A percentile compares a stretch with the other conserved stretches of the same genome.
Evolutionary conservation across 2,888 invertebrate species (phyloP).

Genomic region (Calameuta filiformis): DNA sequence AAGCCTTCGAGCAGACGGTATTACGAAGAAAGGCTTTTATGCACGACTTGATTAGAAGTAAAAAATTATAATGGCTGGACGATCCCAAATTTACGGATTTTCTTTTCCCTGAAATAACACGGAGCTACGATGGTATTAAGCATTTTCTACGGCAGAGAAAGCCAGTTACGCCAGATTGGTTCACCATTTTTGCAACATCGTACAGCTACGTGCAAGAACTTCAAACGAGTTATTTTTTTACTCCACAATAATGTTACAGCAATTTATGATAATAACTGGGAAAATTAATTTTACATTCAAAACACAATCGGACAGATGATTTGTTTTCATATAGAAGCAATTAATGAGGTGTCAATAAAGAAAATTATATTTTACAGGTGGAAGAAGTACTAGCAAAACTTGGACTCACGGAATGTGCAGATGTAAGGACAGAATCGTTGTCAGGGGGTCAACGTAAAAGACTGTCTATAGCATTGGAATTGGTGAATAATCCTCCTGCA

Average conservation of each 20-base stretch:
- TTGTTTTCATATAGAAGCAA: too few relatives aligned
- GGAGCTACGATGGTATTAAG: neutral
- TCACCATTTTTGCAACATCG: neutral
- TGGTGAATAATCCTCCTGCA: constrained; percentile 86
- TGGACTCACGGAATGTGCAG: constrained; percentile 74
- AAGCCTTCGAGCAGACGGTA: constrained; percentile 38
- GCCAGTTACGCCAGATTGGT: neutral
- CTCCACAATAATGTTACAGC: neutral
- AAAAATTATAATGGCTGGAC: neutral
- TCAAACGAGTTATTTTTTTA: neutral
- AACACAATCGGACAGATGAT: neutral
- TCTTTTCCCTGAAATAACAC: neutral
- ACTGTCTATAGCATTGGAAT: constrained; percentile 83
- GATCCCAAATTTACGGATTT: neutral
- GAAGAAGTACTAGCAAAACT: constrained; percentile 79
- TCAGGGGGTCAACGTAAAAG: constrained; percentile 86
- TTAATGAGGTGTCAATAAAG: too few relatives aligned
- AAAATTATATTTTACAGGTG: constrained; percentile 68
- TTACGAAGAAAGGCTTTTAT: neutral
- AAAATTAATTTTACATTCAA: neutral
- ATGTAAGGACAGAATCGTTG: constrained; percentile 66
- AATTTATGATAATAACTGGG: neutral
- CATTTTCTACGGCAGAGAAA: neutral
- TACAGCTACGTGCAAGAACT: neutral
- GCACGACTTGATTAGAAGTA: neutral